Base-by-base conservation (phyloP, 2,113 vertebrate genomes). In the Odobenus rosmarus region DNA sequence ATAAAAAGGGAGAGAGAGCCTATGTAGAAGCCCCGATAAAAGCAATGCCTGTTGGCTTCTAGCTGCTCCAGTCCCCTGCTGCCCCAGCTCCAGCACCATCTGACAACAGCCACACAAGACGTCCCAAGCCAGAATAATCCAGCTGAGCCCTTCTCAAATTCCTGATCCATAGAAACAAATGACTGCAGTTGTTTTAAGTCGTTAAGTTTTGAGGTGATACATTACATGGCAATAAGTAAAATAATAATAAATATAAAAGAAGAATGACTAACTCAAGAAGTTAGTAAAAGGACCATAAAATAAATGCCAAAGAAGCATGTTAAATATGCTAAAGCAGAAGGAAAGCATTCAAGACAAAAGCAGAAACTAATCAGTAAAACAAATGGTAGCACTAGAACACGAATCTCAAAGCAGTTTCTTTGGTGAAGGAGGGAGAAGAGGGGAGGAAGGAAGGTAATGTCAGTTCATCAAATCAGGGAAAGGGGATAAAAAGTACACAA, bases 381-480 rank as follows among this genome's bases (percentile, higher is more conserved):
- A 88, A 81, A 82, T 23, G 16, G 33, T 13, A 61, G 13, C 42
- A 82, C 24, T 62, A 33, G 5, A 14, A 88, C 46, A 36, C 14
- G 46, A 87, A 87, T 80, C 36, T 74, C 53, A 31, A 42, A 79
- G 39, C 5, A 7, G 23, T 90, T 76, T 95, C 51, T 94, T 72
- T 87, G 19, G 33, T 77, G 53, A 39, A 81, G 11, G 36, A 83
- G 31, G 31, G 53, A 79, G 57, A 90, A 85, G 23, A 51, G 46
- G 16, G 51, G 71, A 93, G 5, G 12, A 88, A 26, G 21, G 16
- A 96, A 71, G 18, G 28, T 46, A 86, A 49, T 33, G 64, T 64
- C 55, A 94, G 11, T 33, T 91, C 92, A 77, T 24, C 49, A 80
- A 91, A 64, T 39, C 53, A 90, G 93, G 62, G n/a, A 93, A 82